Percentiles rank a stretch among this genome's conserved stretches.
Conservation (phyloP, 2,888 invertebrate species). For the Stenichneumon culpator region DNA sequence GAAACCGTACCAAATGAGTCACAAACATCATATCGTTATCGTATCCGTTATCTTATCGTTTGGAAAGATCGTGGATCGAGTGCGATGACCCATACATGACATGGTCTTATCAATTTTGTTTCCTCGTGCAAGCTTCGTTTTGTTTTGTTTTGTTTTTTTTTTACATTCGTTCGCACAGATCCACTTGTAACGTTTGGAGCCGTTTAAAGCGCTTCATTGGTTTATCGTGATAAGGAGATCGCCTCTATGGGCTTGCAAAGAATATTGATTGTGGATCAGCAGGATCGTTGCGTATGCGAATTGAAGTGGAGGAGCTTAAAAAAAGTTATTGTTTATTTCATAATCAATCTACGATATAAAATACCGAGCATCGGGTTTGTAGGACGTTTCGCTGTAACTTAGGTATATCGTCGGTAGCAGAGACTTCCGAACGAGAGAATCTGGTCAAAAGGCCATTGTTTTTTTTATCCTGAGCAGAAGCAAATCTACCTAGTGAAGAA, state of each 20-base stretch:
- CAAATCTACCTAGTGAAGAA: not conserved
- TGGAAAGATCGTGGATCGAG: not conserved
- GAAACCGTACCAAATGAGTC: not conserved
- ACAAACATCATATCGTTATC: not conserved
- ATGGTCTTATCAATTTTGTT: not conserved
- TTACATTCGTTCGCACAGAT: not conserved
- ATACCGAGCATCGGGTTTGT: conserved; percentile 59
- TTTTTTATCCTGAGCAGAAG: not conserved
- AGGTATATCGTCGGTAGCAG: not conserved
- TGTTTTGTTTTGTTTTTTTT: not conserved
- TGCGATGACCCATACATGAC: not conserved
- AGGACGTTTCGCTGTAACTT: conserved; percentile 17
- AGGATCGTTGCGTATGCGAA: not conserved
- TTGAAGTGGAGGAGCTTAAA: conserved; percentile 19
- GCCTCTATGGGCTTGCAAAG: not conserved
- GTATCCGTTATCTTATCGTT: not conserved
- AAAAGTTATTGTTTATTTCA: conserved; percentile 67
- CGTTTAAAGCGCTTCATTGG: not conserved
- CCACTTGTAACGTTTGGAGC: not conserved
- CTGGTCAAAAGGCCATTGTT: not conserved
- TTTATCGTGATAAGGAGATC: not conserved
- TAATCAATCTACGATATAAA: conserved; percentile 72
- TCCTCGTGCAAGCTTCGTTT: not conserved
- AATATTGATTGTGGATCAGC: not conserved
- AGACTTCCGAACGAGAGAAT: not conserved